These are phyloP conservation scores for Zaprionus tsacasi DNA, from an alignment of 1,140 invertebrate genomes.

Conservation along the genomic window DNA sequence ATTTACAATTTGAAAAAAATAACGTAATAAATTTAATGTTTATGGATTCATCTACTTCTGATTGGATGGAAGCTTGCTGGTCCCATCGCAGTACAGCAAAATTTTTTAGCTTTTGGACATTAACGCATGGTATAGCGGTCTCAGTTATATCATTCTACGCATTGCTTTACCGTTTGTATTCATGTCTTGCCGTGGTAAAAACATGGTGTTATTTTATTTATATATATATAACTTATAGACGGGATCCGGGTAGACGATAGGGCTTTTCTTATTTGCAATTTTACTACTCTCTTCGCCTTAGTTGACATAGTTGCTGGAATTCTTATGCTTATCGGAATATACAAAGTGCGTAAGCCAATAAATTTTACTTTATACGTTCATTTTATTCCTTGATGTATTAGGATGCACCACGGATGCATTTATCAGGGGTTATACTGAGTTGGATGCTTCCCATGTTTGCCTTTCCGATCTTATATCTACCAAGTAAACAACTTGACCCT, in stretches of 20 bases:
- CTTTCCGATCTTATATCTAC: not conserved
- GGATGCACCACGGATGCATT: not conserved
- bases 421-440: not conserved
- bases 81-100: not conserved
- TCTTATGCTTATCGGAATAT: not conserved
- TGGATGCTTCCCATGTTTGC: not conserved
- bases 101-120: not conserved
- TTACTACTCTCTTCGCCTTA: not conserved
- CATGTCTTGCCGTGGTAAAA: not conserved
- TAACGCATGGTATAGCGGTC: not conserved
- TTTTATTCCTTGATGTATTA: not conserved
- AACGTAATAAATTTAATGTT: not conserved
- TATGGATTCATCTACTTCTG: not conserved
- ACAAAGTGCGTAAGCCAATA: not conserved
- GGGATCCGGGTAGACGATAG: not conserved
- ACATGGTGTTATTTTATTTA: not conserved
- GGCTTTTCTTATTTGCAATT: not conserved
- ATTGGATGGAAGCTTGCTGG: not conserved
- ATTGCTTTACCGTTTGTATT: not conserved
- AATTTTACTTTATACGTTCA: not conserved
- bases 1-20: not conserved
- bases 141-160: not conserved
- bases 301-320: not conserved
- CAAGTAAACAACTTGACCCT: not conserved
- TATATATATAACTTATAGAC: not conserved